Base-by-base conservation (phyloP, 2,797 vertebrate genomes). In the Schizopygopsis pylzovi region DNA sequence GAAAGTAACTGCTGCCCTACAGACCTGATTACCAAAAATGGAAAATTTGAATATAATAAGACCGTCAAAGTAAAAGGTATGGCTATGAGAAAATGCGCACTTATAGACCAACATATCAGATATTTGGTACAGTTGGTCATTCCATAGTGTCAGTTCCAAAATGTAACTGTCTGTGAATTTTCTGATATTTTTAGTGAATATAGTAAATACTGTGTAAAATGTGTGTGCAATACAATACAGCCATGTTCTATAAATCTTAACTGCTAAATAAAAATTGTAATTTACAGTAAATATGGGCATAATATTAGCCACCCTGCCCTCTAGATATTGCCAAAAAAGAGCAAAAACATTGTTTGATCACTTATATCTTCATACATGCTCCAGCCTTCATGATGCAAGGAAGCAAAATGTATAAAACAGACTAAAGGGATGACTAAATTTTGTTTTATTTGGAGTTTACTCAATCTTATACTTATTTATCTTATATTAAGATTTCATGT, bases 1-100 rank as follows among this genome's bases (percentile, higher is more conserved):
- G 18, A 85, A 85, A 54, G 70, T 81, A 59, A 71, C 33, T 70
- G 43, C 72, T 67, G 65, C 77, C 59, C 81, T 33, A 82, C 68
- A 79, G 61, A 89, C 73, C 49, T 12, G 65, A 79, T 45, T 79
- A 56, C 28, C 59, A 85, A 80, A 71, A 39, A 41, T 63, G 13
- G 25, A 65, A 72, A 22, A 47, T 54, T 56, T 85, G 15, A 68
- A 75, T 43, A 71, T 2, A 76, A 61, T 20, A 68, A 72, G 68
- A 22, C 63, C 33, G 54, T 15, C 12, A 4, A 65, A 9, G 45
- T 67, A 67, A 76, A 65, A 65, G 22, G 22, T 49, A 20, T n/a
- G 39, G 6, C 70, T 59, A 73, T 8, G 1, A 59, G n/a, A n/a
- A 22, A 54, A 54, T 33, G 8, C 41, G 33, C 33, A 82, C 3